These are phyloP conservation scores for Bombus polaris DNA, from an alignment of 1,140 invertebrate genomes.

Conservation along the genomic window DNA sequence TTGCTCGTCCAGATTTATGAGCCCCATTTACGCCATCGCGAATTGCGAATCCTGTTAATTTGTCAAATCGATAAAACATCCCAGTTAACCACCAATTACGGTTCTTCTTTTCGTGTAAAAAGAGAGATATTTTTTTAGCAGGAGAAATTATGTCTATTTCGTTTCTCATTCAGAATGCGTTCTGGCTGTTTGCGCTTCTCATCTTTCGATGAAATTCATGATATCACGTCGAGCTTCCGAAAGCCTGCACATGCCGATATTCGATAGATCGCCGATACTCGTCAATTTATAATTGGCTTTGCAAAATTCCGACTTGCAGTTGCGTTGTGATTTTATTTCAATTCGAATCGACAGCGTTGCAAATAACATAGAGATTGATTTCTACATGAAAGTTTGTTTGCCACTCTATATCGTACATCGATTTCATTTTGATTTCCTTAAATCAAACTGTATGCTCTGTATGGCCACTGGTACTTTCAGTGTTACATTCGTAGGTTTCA, in stretches of 20 bases:
- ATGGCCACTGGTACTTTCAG: not conserved
- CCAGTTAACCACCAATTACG: not conserved
- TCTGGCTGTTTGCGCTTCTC: no score
- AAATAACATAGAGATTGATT: not conserved
- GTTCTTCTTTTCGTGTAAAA: not conserved
- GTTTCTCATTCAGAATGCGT: not conserved
- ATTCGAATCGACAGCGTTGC: not conserved
- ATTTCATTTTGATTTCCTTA: not conserved
- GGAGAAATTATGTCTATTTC: not conserved
- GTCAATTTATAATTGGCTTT: not conserved
- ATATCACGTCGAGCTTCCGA: no score
- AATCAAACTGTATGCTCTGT: not conserved
- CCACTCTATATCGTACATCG: not conserved
- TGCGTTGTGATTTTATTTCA: not conserved
- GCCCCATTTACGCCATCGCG: not conserved
- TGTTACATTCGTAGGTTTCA: not conserved
- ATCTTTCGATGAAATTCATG: no score
- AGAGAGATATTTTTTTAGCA: not conserved
- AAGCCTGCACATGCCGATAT: no score
- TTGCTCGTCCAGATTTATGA: not conserved
- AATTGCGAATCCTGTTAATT: not conserved
- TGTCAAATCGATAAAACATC: not conserved
- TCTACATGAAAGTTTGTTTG: not conserved
- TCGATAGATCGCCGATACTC: not conserved
- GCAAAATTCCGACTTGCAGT: not conserved